Percentiles rank a stretch among this genome's conserved stretches.
phyloP scores from a whole-genome alignment of 2,888 invertebrate species.

The Volucella bombylans region DNA sequence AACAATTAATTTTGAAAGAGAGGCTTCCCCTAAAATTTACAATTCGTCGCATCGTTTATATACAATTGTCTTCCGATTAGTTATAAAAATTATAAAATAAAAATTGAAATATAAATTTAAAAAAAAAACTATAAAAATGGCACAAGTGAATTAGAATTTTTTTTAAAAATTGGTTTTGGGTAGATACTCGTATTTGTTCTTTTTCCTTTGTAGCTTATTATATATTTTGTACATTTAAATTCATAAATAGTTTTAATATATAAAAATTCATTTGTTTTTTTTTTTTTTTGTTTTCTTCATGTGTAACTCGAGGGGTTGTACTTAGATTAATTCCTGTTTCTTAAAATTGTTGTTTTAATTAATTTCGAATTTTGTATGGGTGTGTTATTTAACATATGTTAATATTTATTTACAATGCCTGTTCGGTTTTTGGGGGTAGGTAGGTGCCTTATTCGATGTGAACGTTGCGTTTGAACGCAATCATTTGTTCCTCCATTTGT shows the following conservation, averaged over 20 bases:
- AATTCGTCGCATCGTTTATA: conserved; percentile 75
- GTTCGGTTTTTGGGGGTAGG: background rate
- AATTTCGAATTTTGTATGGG: conserved; percentile 56
- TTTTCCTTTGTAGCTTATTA: conserved; percentile 55
- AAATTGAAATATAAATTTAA: conserved; percentile 44
- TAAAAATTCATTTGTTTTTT: conserved; percentile 10
- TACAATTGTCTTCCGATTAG: conserved; percentile 77
- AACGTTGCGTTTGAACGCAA: conserved; percentile 68
- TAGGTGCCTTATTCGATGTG: conserved; percentile 69
- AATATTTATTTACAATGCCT: conserved; percentile 53
- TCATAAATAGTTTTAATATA: conserved; percentile 64
- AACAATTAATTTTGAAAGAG: conserved; percentile 64
- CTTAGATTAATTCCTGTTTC: conserved; percentile 75
- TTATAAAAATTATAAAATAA: conserved; percentile 30
- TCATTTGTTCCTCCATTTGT: conserved; percentile 71
- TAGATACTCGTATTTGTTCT: conserved; percentile 48
- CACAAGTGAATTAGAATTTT: conserved; percentile 59
- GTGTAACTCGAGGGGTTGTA: conserved; percentile 65
- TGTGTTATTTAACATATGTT: background rate
- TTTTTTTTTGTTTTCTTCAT: conserved; percentile 12
- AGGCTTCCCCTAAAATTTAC: conserved; percentile 63
- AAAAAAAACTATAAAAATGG: conserved; percentile 58
- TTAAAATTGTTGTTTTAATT: conserved; percentile 45
- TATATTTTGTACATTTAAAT: conserved; percentile 73
- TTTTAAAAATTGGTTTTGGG: background rate